These are phyloP conservation scores for Scyliorhinus canicula DNA, from an alignment of 2,797 vertebrate species.

Conservation along the genomic window DNA sequence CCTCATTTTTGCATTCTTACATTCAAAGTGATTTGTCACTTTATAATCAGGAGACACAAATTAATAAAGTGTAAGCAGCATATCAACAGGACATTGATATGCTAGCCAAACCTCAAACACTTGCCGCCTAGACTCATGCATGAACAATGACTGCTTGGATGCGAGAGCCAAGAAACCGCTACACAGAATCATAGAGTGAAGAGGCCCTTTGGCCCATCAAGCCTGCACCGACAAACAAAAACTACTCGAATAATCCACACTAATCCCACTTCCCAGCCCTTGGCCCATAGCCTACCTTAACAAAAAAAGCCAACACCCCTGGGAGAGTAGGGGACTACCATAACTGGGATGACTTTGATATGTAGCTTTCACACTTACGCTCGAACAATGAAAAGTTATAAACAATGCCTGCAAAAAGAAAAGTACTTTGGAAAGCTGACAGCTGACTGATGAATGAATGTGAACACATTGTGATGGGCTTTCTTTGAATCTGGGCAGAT, in stretches of 20 bases:
- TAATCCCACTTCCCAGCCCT: no score
- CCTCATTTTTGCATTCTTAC: background rate
- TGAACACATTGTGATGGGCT: background rate
- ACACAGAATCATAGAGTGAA: no score
- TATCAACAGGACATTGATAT: background rate
- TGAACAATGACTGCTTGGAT: background rate
- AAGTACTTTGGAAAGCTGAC: background rate
- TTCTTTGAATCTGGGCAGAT: slow-evolving; percentile 6
- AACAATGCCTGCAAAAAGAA: background rate
- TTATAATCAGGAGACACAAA: background rate
- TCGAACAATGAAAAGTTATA: background rate
- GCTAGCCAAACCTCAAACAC: background rate
- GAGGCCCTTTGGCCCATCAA: no score
- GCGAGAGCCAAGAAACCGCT: no score
- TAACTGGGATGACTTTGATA: background rate
- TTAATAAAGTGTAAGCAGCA: background rate
- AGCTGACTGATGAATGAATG: slow-evolving; percentile 24
- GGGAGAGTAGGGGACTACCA: background rate
- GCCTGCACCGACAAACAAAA: no score
- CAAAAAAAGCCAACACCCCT: background rate
- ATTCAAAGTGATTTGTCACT: background rate
- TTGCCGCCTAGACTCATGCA: background rate
- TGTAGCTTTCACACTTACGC: background rate
- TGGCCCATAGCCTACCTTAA: no score
- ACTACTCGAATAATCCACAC: no score